Evolutionary conservation across 2,888 invertebrate species (phyloP), one percentile per base, ranked within the genome.

Genomic region (Sussaba pulchella): DNA sequence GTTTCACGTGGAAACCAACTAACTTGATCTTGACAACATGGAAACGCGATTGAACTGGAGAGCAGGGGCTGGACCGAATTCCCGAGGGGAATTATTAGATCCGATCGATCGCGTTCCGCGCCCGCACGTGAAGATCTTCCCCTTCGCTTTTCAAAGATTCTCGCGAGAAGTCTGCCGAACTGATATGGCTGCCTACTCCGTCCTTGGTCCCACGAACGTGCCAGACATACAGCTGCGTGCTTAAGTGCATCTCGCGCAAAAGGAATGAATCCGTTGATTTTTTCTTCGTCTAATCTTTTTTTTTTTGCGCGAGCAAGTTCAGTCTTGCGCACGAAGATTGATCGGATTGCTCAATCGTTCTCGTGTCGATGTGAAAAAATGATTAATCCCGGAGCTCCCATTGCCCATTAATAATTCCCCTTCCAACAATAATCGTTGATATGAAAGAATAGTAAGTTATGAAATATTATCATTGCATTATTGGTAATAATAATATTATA

Each of bases 61-160:
- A 57, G 57, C 57, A 14, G 36, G 31, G 17, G 57, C 17, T 57
- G 36, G 36, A 17, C 57, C 31, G 31, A 57, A 31, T 31, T 57
- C 57, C 57, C 57, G 36, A 57, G 57, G 57, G 57, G 57, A 57
- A 57, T 57, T 57, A 57, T 57, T 57, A 57, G 57, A 57, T 31
- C 57, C 31, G 57, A 57, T 57, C 31, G 57, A 57, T 57, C 57
- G 57, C 31, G 31, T 17, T 57, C 17, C 31, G 26, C 31, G 26
- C 36, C 31, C 31, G n/a, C 31, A 5, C 31, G 57, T 14, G 8
- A 8, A 57, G 57, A 57, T 57, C 52, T 54, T 54, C 31, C 26
- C 26, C n/a, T 26, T 24, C 52, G 52, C 24, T 54, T 26, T 57
- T 6, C 31, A 6, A 6, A 31, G 31, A 31, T 31, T 31, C 57